A percentile compares a stretch with the other conserved stretches of the same genome.
phyloP scores from a whole-genome alignment of 1,140 invertebrate species.

The Tetragonula clypearis region DNA sequence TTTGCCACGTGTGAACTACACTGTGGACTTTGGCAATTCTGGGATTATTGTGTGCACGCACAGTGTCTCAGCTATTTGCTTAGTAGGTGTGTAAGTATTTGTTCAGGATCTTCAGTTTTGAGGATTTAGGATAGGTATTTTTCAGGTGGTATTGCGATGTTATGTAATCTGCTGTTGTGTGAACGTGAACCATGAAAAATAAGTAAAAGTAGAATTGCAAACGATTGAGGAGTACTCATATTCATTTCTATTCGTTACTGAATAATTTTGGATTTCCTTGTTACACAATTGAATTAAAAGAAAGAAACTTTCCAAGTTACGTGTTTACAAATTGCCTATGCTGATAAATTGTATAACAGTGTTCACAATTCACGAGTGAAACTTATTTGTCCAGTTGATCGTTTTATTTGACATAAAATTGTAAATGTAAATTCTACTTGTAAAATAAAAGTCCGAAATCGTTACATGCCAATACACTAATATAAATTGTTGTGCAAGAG shows the following conservation, averaged over 20 bases:
- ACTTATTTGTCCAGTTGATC: neutral
- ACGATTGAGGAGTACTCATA: neutral
- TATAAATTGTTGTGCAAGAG: neutral
- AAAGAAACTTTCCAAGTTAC: neutral
- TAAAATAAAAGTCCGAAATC: too few species aligned
- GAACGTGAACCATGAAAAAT: neutral
- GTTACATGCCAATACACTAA: neutral
- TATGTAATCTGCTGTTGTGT: neutral
- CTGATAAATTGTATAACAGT: neutral
- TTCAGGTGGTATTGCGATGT: neutral
- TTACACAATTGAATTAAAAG: neutral
- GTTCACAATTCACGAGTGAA: neutral
- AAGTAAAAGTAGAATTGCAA: neutral
- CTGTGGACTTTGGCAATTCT: neutral
- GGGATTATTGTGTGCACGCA: neutral
- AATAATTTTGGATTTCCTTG: neutral
- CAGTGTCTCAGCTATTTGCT: neutral
- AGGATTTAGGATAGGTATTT: neutral
- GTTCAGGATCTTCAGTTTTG: neutral
- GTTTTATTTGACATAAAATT: neutral
- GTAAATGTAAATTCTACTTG: neutral
- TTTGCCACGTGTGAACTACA: neutral
- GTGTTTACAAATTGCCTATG: neutral
- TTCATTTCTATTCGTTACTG: neutral
- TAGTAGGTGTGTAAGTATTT: neutral